Evolutionary conservation across 2,888 invertebrate genomes (phyloP).

Genomic region (Drosophila lutescens): DNA sequence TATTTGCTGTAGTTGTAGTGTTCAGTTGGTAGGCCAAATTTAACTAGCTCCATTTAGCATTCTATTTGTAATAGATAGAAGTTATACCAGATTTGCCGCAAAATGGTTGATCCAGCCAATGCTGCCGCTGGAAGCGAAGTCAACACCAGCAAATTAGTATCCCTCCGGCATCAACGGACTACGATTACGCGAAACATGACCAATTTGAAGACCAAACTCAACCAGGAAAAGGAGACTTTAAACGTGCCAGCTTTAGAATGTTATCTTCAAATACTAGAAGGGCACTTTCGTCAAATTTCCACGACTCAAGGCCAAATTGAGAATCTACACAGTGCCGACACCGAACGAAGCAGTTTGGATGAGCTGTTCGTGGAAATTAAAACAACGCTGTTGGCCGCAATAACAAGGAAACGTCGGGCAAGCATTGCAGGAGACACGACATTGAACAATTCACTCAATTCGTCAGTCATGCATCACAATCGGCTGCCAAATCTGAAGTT

Average conservation of each 20-base stretch:
- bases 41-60: too few relatives aligned
- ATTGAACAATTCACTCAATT: not conserved
- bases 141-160: not conserved
- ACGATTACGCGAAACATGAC: not conserved
- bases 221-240: not conserved
- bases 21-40: too few relatives aligned
- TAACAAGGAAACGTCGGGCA: not conserved
- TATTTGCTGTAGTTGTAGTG: too few relatives aligned
- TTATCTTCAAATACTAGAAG: not conserved
- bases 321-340: not conserved
- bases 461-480: conserved; percentile 1
- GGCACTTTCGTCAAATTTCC: not conserved
- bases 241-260: not conserved
- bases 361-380: not conserved
- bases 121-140: not conserved
- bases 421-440: not conserved
- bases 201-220: not conserved
- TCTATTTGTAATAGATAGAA: not conserved
- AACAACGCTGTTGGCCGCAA: not conserved
- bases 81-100: too few relatives aligned
- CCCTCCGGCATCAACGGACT: not conserved
- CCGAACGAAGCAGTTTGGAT: not conserved
- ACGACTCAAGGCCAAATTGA: not conserved
- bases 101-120: not conserved
- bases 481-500: conserved; percentile 1